A percentile compares a stretch with the other conserved stretches of the same genome.
Conservation (phyloP, 2,888 invertebrate species). For the Dilophus febrilis region DNA sequence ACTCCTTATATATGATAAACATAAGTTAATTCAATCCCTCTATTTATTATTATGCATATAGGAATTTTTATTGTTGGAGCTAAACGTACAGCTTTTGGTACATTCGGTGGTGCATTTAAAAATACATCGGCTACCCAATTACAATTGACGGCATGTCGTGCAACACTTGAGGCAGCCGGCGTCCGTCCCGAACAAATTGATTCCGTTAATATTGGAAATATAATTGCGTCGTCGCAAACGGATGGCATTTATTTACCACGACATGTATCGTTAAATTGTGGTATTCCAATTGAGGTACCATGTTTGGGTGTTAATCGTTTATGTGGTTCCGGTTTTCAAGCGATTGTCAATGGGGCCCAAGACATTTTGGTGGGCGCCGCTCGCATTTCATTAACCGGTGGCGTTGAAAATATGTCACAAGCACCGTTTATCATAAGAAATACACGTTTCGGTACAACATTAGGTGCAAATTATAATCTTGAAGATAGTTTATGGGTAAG, state of each 20-base stretch:
- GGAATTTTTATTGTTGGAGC: conserved; percentile 87
- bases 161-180: conserved; percentile 60
- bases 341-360: conserved; percentile 81
- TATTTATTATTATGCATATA: conserved; percentile 22
- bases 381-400: conserved; percentile 76
- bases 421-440: conserved; percentile 72
- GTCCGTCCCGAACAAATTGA: conserved; percentile 76
- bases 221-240: conserved; percentile 55
- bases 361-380: conserved; percentile 76
- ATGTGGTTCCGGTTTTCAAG: conserved; percentile 96
- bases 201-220: conserved; percentile 79
- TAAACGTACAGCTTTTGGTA: conserved; percentile 92
- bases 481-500: conserved; percentile 79
- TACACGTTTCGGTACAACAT: conserved; percentile 70
- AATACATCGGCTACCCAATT: conserved; percentile 59
- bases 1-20: too few species aligned
- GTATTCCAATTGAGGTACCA: conserved; percentile 70
- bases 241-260: conserved; percentile 79
- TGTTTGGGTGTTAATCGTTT: conserved; percentile 81
- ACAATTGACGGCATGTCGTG: conserved; percentile 63
- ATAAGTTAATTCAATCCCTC: too few species aligned
- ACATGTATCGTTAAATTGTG: conserved; percentile 70
- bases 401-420: conserved; percentile 92
- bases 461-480: conserved; percentile 58
- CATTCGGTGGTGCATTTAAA: conserved; percentile 73